Percentiles rank a stretch among this genome's conserved stretches.
Evolutionary conservation across 1,140 invertebrate species (phyloP).

Genomic region (Aleiodes sp.): DNA sequence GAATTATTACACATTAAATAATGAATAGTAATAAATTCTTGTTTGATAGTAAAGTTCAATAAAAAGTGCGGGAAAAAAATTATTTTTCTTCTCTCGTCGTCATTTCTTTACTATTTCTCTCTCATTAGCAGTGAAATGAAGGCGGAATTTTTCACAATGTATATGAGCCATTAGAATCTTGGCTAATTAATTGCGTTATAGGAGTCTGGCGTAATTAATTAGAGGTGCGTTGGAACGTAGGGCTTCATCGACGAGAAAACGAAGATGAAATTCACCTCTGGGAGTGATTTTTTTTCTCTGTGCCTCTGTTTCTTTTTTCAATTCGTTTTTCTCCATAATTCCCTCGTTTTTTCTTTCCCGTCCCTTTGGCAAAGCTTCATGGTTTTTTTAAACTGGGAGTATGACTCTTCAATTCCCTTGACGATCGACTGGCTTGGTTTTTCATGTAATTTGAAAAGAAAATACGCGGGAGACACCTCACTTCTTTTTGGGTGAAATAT

Average conservation of each 20-base stretch:
- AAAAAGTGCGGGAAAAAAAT: too few relatives aligned
- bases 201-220: conserved; percentile 9
- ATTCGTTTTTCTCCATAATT: not conserved
- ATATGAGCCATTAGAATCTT: not conserved
- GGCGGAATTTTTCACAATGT: not conserved
- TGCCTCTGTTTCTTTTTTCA: not conserved
- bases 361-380: not conserved
- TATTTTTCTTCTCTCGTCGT: too few relatives aligned
- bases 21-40: too few relatives aligned
- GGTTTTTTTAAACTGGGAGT: not conserved
- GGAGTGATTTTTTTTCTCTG: not conserved
- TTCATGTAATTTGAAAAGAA: too few relatives aligned
- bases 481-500: too few relatives aligned
- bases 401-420: conserved; percentile 5
- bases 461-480: too few relatives aligned
- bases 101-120: too few relatives aligned
- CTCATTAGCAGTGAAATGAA: too few relatives aligned
- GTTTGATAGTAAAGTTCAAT: too few relatives aligned
- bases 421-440: conserved; percentile 15
- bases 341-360: not conserved
- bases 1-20: not conserved
- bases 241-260: conserved; percentile 14
- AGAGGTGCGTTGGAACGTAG: not conserved
- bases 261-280: not conserved
- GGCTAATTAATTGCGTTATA: conserved; percentile 10